Conservation (phyloP, 2,113 vertebrate species). For the Neotragus moschatus region DNA sequence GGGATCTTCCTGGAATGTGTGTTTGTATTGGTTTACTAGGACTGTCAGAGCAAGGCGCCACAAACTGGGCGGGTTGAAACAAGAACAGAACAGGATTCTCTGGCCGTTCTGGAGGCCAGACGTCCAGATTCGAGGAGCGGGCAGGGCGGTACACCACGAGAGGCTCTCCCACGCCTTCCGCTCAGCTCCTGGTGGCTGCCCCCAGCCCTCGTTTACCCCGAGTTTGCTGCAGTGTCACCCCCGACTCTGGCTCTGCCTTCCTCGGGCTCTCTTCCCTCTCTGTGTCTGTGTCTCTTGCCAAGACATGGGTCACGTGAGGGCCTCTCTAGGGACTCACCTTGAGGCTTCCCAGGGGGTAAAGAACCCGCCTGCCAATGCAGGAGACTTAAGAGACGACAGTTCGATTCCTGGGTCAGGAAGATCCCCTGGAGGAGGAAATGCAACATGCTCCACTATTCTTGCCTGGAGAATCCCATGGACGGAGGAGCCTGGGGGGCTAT, state of each 20-base stretch:
- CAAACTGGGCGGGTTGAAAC: too few species aligned
- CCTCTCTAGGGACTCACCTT: background rate
- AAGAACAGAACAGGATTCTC: background rate
- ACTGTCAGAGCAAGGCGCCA: background rate
- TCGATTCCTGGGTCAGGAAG: background rate
- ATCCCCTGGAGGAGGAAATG: background rate
- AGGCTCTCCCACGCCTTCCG: background rate
- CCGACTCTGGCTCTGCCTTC: background rate
- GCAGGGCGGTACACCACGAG: rapidly evolving
- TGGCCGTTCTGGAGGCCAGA: background rate
- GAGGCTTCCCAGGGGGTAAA: background rate
- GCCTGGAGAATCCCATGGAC: background rate
- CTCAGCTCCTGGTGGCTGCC: background rate
- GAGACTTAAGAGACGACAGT: background rate
- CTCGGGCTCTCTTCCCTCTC: background rate
- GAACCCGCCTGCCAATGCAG: background rate
- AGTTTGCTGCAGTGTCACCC: rapidly evolving
- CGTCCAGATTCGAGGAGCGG: too few species aligned
- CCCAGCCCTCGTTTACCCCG: rapidly evolving
- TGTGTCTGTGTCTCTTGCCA: background rate
- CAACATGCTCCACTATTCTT: background rate
- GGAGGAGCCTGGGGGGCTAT: background rate
- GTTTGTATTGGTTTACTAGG: too few species aligned
- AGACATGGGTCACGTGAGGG: rapidly evolving
- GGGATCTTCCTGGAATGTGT: background rate